A percentile compares a stretch with the other conserved stretches of the same genome.
phyloP scores from a whole-genome alignment of 1,140 invertebrate genomes.

The Trypoxylus dichotomus region DNA sequence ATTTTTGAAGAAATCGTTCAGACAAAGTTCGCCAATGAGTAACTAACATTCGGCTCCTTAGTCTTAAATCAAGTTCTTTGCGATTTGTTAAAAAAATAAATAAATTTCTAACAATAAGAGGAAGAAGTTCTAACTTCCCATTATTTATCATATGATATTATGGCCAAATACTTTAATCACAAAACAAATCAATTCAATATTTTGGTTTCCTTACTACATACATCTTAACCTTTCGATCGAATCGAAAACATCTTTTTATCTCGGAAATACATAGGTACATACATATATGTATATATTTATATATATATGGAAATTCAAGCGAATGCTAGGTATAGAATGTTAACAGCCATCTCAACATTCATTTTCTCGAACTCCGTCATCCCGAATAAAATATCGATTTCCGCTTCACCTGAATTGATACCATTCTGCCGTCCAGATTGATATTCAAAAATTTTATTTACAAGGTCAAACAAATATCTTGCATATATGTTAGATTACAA shows the following conservation, averaged over 20 bases:
- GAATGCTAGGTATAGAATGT: neutral
- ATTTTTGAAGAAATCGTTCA: too few relatives aligned
- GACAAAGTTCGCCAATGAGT: too few relatives aligned
- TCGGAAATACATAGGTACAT: neutral
- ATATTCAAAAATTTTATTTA: slow-evolving; percentile 13
- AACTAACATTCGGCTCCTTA: too few relatives aligned
- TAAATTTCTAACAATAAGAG: too few relatives aligned
- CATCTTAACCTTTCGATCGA: neutral
- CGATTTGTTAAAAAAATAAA: too few relatives aligned
- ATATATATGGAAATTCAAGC: neutral
- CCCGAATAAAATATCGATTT: slow-evolving; percentile 31
- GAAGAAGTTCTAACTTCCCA: too few relatives aligned
- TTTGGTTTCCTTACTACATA: too few relatives aligned
- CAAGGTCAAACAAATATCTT: neutral
- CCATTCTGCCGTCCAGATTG: slow-evolving; percentile 29
- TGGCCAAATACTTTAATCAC: too few relatives aligned
- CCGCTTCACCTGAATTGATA: slow-evolving; percentile 30
- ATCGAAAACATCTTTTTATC: neutral
- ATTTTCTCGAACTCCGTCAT: slow-evolving; percentile 27
- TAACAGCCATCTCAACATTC: slow-evolving; percentile 10
- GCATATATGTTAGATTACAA: neutral
- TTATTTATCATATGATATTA: too few relatives aligned
- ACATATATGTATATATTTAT: neutral
- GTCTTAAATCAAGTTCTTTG: too few relatives aligned
- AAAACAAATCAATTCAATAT: too few relatives aligned